Evolutionary conservation across 1,140 invertebrate species (phyloP), one percentile per base, ranked within the genome.

Genomic region (Chelonus insularis): DNA sequence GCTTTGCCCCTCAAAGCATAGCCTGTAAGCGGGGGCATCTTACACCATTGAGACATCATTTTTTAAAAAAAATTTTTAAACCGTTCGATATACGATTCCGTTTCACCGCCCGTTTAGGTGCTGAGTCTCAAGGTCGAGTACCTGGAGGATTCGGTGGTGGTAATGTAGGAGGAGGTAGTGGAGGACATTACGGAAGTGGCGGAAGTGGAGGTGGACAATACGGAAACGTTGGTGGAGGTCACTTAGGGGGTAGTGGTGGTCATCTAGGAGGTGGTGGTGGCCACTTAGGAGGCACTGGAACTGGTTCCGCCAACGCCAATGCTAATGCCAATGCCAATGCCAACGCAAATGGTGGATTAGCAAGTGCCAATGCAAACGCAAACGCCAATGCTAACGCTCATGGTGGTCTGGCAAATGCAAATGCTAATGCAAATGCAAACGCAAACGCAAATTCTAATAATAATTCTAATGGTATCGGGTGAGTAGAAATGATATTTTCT

Each of bases 251-350:
- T 29, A 7, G 25, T 7, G 25, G 25, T 4, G 25, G 25, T 7
- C 25, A 29, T 29, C n/a, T n/a, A n/a, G 25, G 25, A 4, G 36
- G 36, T 39, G 36, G 8, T 39, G 36, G 36, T 39, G 9, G 9
- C n/a, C 36, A 39, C 16, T 7, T 7, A 43, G 12, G 16, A 20
- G 12, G 16, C 0, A 12, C 11, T 5, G 14, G 41, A 16, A 1
- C 2, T 20, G 41, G 18, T 43, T 4, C 1, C 8, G 37, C 23
- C 12, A 43, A 52, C 34, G 58, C 58, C 20, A 60, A 61, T 54
- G 59, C 59, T 14, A 61, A 61, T 55, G 50, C 59, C 12, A 61
- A 61, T 45, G 51, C 58, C 8, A 60, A 60, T 18, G 56, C 56
- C 0, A 43, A 45, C 32, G 57, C 47, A 7, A 36, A 32, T 11